A percentile compares a stretch with the other conserved stretches of the same genome.
phyloP scores from a whole-genome alignment of 2,888 invertebrate genomes.

The Dimorphilus gyrociliatus region DNA sequence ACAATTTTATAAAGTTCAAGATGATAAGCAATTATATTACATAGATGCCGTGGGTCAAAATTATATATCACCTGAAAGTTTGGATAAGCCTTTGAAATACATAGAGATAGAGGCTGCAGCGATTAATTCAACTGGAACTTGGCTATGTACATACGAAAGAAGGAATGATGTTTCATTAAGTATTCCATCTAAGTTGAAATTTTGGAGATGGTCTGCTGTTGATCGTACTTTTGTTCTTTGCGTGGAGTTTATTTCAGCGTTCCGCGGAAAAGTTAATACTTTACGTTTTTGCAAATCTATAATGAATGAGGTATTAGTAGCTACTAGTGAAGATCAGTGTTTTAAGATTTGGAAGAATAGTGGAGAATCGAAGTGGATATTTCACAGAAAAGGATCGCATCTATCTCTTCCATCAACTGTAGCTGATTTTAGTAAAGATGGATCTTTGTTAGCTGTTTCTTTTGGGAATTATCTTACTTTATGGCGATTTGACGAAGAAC shows the following conservation, averaged over 20 bases:
- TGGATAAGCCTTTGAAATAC: constrained; percentile 45
- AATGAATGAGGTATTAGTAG: too few species aligned
- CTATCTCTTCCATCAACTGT: constrained; percentile 44
- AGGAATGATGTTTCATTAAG: constrained; percentile 46
- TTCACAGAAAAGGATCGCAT: too few species aligned
- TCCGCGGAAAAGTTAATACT: too few species aligned
- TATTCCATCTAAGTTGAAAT: too few species aligned
- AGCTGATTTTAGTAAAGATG: constrained; percentile 54
- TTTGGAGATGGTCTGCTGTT: too few species aligned
- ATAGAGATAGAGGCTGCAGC: constrained; percentile 50
- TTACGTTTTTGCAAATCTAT: too few species aligned
- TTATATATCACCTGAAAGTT: constrained; percentile 48
- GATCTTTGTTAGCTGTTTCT: constrained; percentile 55
- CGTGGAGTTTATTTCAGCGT: too few species aligned
- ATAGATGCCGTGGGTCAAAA: constrained; percentile 58
- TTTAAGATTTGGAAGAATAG: too few species aligned
- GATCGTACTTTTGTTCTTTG: too few species aligned
- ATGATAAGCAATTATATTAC: constrained; percentile 51
- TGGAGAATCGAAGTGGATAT: too few species aligned
- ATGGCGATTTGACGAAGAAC: constrained; percentile 50
- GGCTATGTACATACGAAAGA: constrained; percentile 51
- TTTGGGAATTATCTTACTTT: constrained; percentile 52
- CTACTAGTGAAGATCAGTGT: too few species aligned
- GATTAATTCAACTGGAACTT: constrained; percentile 48
- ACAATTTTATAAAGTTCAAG: constrained; percentile 50